Evolutionary conservation across 1,140 invertebrate species (phyloP).

Genomic region (Musca vetustissima): DNA sequence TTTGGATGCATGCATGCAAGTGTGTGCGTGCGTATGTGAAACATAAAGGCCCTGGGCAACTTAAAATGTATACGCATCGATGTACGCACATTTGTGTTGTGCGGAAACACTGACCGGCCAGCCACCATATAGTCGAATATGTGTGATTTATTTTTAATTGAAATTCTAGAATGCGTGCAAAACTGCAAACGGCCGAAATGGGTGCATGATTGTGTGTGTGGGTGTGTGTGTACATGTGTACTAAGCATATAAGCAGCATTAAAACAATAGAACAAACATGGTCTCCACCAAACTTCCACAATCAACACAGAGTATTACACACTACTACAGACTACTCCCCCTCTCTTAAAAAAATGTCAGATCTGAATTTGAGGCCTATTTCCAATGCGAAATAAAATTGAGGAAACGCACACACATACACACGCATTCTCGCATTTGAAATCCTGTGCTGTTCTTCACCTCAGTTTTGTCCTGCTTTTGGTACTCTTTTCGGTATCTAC

Average conservation of each 20-base stretch:
- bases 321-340: background rate
- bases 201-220: too few species aligned
- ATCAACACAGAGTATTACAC: background rate
- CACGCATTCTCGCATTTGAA: background rate
- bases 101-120: constrained; percentile 22
- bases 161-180: constrained; percentile 57
- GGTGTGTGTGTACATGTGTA: constrained; percentile 1
- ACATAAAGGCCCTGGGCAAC: constrained; percentile 13
- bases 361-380: too few species aligned
- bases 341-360: too few species aligned
- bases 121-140: constrained; percentile 35
- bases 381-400: background rate
- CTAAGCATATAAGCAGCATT: constrained; percentile 27
- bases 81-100: too few species aligned
- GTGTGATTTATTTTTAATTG: constrained; percentile 57
- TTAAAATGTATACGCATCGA: too few species aligned
- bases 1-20: too few species aligned
- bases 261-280: constrained; percentile 19
- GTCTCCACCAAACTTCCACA: background rate
- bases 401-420: constrained; percentile 6
- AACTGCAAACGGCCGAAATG: constrained; percentile 49
- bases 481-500: background rate
- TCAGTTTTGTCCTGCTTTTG: too few species aligned
- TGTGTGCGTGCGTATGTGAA: constrained; percentile 30
- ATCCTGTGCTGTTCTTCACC: too few species aligned